Conservation (phyloP, 2,888 invertebrate species). For the Hyposoter dolosus region DNA sequence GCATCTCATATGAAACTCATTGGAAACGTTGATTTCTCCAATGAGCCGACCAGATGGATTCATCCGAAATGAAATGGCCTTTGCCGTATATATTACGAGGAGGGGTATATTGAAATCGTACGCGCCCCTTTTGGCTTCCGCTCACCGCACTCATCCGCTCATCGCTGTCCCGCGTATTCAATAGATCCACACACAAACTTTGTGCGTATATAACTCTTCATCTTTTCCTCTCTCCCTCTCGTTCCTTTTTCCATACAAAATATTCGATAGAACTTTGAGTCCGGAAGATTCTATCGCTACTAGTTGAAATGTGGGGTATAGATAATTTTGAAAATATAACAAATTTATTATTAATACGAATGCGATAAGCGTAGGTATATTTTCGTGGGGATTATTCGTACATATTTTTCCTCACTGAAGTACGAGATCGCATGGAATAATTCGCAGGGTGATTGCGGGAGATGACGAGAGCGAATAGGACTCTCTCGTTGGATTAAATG, state of each 20-base stretch:
- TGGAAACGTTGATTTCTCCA: no score
- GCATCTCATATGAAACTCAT: no score
- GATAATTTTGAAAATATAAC: neutral
- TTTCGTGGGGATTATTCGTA: no score
- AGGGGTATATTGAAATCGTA: conserved; percentile 60
- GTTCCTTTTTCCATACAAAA: conserved; percentile 25
- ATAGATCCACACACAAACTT: conserved; percentile 58
- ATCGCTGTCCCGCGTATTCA: conserved; percentile 63
- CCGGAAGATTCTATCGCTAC: conserved; percentile 7
- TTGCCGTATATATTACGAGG: conserved; percentile 23
- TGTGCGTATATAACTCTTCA: conserved; percentile 56
- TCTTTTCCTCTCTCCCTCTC: conserved; percentile 60
- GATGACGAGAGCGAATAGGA: conserved; percentile 12
- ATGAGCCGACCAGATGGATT: neutral
- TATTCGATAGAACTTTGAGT: conserved; percentile 29
- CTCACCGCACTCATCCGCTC: conserved; percentile 61
- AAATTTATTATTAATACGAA: neutral
- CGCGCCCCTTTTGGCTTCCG: conserved; percentile 65
- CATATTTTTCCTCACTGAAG: neutral
- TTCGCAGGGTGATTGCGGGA: neutral
- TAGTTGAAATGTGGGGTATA: conserved; percentile 18
- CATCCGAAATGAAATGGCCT: conserved; percentile 19
- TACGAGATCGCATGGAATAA: neutral
- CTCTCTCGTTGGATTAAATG: conserved; percentile 46
- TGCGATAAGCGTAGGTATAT: no score